Evolutionary conservation across 2,888 invertebrate genomes (phyloP).

Genomic region (Agonum fuliginosum): DNA sequence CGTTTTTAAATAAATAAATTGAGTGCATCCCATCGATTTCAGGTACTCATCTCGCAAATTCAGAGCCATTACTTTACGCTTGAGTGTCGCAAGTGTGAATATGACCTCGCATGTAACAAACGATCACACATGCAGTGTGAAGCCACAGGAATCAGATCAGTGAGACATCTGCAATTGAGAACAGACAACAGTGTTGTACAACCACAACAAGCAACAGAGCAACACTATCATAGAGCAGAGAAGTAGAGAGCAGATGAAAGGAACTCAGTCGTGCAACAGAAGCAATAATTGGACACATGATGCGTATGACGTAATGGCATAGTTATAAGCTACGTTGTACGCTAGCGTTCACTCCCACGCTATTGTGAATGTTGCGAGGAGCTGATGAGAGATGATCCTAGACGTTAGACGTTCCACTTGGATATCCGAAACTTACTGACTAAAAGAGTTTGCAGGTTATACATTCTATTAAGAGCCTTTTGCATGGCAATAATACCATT

Average conservation of each 20-base stretch:
- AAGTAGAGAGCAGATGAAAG: slow-evolving; percentile 59
- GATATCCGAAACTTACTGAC: no score
- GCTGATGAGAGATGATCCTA: no score
- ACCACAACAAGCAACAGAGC: background rate
- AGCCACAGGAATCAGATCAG: background rate
- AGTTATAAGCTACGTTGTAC: slow-evolving; percentile 53
- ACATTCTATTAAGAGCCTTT: no score
- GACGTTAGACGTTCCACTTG: no score
- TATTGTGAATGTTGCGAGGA: slow-evolving; percentile 24
- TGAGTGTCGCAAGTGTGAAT: background rate
- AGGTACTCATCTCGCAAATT: no score
- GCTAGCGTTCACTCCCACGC: slow-evolving; percentile 53
- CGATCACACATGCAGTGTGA: background rate
- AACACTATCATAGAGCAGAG: background rate
- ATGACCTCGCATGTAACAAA: slow-evolving; percentile 11
- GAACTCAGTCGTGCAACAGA: slow-evolving; percentile 63
- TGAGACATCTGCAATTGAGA: slow-evolving; percentile 39
- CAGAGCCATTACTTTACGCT: background rate
- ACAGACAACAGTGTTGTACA: slow-evolving; percentile 9
- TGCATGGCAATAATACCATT: no score
- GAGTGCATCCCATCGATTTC: no score
- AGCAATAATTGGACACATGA: slow-evolving; percentile 61
- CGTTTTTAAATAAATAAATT: no score
- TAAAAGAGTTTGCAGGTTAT: no score
- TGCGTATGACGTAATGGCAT: slow-evolving; percentile 58